phyloP scores from a whole-genome alignment of 2,113 vertebrate species.

The Urocynchramus pylzowi region DNA sequence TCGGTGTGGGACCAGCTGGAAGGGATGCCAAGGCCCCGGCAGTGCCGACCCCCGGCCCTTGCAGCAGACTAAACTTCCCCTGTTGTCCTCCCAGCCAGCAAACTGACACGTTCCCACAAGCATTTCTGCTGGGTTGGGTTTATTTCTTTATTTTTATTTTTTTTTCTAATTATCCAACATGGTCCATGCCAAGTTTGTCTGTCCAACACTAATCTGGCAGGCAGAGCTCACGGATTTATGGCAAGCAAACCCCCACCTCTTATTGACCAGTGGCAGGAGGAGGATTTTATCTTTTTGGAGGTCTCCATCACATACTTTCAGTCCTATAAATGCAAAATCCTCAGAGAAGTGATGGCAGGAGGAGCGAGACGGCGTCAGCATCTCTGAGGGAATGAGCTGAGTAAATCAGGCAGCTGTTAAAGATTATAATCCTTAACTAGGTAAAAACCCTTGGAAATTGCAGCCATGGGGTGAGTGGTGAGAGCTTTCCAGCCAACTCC shows the following conservation, averaged over 20 bases:
- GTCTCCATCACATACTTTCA: not conserved
- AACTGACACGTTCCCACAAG: slow-evolving; percentile 4
- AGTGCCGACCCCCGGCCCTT: not conserved
- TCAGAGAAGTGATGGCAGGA: not conserved
- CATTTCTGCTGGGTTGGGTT: not conserved
- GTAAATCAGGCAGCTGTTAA: slow-evolving; percentile 48
- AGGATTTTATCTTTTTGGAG: not conserved
- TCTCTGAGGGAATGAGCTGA: not conserved
- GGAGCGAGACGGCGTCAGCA: not conserved
- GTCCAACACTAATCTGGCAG: not conserved
- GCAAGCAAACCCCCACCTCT: not conserved
- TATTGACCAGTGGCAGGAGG: fast-evolving
- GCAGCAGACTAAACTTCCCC: slow-evolving; percentile 22
- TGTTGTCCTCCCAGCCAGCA: not conserved
- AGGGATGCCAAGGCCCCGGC: not conserved
- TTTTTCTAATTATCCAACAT: not conserved
- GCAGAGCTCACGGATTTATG: not conserved
- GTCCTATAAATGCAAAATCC: not conserved
- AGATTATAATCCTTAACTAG: slow-evolving; percentile 30
- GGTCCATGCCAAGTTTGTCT: not conserved
- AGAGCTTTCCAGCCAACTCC: not conserved
- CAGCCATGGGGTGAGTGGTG: not conserved
- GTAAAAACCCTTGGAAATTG: slow-evolving; percentile 18
- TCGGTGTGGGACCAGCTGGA: fast-evolving
- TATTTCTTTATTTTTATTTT: not conserved